These are phyloP conservation scores for Siphonodentalium dalli DNA, from an alignment of 2,888 invertebrate species.

Conservation along the genomic window DNA sequence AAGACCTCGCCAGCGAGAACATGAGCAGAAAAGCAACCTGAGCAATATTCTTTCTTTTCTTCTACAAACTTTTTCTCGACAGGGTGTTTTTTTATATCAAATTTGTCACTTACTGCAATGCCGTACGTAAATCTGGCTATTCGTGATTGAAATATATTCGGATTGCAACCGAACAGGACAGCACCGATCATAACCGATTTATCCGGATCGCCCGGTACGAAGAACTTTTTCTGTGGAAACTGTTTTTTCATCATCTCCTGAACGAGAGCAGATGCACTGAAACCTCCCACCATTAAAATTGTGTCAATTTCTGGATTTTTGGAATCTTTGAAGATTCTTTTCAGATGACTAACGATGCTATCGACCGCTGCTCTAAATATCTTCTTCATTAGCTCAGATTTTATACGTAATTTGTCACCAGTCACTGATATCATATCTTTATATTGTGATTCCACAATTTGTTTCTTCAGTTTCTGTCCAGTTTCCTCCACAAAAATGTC, in stretches of 20 bases:
- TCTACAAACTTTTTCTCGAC: slow-evolving; percentile 4
- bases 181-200: slow-evolving; percentile 19
- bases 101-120: slow-evolving; percentile 2
- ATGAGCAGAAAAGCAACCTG: no score
- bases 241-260: slow-evolving; percentile 11
- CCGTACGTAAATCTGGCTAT: slow-evolving; percentile 12
- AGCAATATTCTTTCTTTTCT: no score
- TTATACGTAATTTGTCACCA: slow-evolving; percentile 15
- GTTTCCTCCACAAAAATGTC: no score
- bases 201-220: slow-evolving; percentile 15
- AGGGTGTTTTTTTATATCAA: slow-evolving; percentile 7
- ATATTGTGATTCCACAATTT: neutral
- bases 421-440: neutral
- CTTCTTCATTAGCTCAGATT: slow-evolving; percentile 12
- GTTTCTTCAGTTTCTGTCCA: no score
- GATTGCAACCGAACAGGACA: slow-evolving; percentile 16
- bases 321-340: slow-evolving; percentile 3
- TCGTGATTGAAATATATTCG: slow-evolving; percentile 14
- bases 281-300: slow-evolving; percentile 18
- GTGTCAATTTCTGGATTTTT: slow-evolving; percentile 5
- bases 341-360: slow-evolving; percentile 10
- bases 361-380: slow-evolving; percentile 4
- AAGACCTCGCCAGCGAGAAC: no score
- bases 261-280: slow-evolving; percentile 15
- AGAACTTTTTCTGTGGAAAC: slow-evolving; percentile 10